Evolutionary conservation across 2,888 invertebrate genomes (phyloP).

Genomic region (Kryphioiulus occultus): DNA sequence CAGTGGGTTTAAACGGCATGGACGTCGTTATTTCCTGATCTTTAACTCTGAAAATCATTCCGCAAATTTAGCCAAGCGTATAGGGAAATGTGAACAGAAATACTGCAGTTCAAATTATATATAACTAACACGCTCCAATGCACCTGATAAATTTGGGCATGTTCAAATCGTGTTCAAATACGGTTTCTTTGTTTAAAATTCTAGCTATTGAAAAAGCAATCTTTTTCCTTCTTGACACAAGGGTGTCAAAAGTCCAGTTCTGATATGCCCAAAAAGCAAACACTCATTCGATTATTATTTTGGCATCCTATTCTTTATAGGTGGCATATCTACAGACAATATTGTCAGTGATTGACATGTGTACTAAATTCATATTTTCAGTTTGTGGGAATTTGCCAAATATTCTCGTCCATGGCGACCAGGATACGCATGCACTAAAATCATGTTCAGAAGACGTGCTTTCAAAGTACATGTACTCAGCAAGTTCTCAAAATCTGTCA

Average conservation of each 20-base stretch:
- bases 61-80: constrained; percentile 28
- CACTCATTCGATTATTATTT: not conserved
- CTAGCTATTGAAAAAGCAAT: no score
- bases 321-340: no score
- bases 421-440: not conserved
- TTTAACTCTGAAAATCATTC: constrained; percentile 10
- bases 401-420: not conserved
- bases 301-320: not conserved
- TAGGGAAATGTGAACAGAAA: not conserved
- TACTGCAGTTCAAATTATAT: not conserved
- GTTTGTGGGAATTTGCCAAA: not conserved
- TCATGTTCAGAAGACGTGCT: not conserved
- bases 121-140: not conserved
- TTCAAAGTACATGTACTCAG: not conserved
- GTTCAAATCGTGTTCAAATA: not conserved
- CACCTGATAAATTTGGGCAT: not conserved
- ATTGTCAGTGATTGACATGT: not conserved
- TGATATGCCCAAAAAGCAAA: no score
- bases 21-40: constrained; percentile 1
- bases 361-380: not conserved
- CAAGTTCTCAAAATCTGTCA: not conserved
- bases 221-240: not conserved
- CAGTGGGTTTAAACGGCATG: not conserved
- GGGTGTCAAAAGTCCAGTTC: not conserved
- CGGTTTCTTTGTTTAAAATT: no score